Conservation (phyloP, 2,888 invertebrate species). For the Orthosia gothica region DNA sequence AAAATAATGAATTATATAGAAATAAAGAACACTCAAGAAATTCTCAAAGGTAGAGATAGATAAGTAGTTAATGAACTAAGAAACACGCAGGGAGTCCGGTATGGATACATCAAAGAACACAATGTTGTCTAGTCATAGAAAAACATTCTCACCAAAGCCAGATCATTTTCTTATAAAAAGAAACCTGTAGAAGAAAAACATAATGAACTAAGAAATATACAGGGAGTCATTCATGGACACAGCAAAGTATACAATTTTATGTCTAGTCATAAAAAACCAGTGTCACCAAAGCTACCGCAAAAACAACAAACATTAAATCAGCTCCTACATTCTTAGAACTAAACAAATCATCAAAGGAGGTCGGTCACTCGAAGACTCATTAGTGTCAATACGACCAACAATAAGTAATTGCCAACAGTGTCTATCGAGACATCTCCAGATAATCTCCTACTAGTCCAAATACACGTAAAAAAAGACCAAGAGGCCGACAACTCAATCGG, state of each 20-base stretch:
- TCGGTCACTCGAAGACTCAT: slow-evolving; percentile 65
- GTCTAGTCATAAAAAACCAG: not conserved
- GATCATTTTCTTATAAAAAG: too few relatives aligned
- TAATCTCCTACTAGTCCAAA: slow-evolving; percentile 76
- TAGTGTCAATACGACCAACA: slow-evolving; percentile 64
- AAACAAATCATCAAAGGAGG: slow-evolving; percentile 53
- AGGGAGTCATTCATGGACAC: not conserved
- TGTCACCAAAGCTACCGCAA: slow-evolving; percentile 8
- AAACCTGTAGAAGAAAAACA: too few relatives aligned
- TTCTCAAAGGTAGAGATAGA: not conserved
- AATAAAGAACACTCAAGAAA: not conserved
- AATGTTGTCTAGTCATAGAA: not conserved
- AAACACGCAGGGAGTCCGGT: not conserved
- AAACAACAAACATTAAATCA: slow-evolving; percentile 32
- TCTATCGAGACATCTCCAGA: slow-evolving; percentile 53
- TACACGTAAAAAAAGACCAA: slow-evolving; percentile 75
- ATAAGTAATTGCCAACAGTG: slow-evolving; percentile 62
- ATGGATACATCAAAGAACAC: not conserved
- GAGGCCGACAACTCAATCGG: slow-evolving; percentile 81
- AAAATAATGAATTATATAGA: not conserved
- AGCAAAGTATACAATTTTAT: not conserved
- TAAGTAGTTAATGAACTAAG: not conserved
- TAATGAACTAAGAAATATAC: not conserved
- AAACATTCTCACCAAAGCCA: too few relatives aligned
- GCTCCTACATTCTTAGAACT: slow-evolving; percentile 58